phyloP scores from a whole-genome alignment of 2,888 invertebrate species.

The Boloria selene region DNA sequence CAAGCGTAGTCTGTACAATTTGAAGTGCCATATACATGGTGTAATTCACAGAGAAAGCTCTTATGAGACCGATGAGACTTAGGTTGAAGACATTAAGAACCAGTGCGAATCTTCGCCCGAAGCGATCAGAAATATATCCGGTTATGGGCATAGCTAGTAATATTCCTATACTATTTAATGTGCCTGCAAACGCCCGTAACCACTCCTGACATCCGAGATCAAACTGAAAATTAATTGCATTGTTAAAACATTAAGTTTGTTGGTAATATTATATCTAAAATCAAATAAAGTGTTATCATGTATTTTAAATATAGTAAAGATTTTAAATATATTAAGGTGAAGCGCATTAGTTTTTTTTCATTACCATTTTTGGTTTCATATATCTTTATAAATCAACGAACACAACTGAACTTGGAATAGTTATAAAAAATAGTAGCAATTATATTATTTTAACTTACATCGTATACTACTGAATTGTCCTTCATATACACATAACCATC shows the following conservation, averaged over 20 bases:
- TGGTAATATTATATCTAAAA: background rate
- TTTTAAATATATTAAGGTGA: too few species aligned
- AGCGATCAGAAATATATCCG: slow-evolving; percentile 84
- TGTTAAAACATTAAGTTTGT: background rate
- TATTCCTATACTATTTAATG: slow-evolving; percentile 84
- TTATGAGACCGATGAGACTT: slow-evolving; percentile 72
- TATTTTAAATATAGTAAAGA: too few species aligned
- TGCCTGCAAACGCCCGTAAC: slow-evolving; percentile 85
- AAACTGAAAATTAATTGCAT: slow-evolving; percentile 64
- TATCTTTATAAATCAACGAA: too few species aligned
- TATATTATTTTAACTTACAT: slow-evolving; percentile 40
- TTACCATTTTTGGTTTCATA: background rate
- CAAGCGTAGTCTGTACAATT: slow-evolving; percentile 77
- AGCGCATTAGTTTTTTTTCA: background rate
- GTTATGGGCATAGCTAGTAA: slow-evolving; percentile 84
- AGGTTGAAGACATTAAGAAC: slow-evolving; percentile 59
- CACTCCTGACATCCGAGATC: slow-evolving; percentile 82
- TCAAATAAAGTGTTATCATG: background rate
- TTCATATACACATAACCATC: slow-evolving; percentile 45
- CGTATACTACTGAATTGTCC: slow-evolving; percentile 48
- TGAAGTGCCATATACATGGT: slow-evolving; percentile 79
- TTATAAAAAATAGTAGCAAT: too few species aligned
- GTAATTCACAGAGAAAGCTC: slow-evolving; percentile 81
- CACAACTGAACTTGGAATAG: too few species aligned
- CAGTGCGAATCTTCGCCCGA: slow-evolving; percentile 67